Percentiles rank a stretch among this genome's conserved stretches.
Conservation (phyloP, 2,113 vertebrate genomes). For the Tachuris rubrigastra region DNA sequence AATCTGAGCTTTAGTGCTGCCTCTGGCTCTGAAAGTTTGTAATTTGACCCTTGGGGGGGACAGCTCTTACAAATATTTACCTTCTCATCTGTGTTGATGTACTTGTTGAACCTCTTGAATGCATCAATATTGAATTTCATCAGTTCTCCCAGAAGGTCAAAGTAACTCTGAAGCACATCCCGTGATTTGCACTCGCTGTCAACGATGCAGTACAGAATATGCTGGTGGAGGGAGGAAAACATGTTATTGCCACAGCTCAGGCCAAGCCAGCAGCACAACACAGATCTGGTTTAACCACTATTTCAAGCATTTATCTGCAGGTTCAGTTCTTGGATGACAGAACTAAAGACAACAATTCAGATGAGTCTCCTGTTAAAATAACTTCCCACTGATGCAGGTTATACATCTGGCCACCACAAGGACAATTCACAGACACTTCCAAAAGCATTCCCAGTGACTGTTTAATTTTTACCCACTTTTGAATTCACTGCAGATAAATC, state of each 20-base stretch:
- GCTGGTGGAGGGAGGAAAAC: constrained; percentile 67
- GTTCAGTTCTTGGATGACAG: neutral
- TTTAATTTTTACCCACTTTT: neutral
- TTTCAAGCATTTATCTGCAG: neutral
- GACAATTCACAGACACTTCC: neutral
- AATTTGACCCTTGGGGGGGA: neutral
- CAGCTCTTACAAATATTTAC: constrained; percentile 67
- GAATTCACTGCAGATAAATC: neutral
- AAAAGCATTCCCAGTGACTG: neutral
- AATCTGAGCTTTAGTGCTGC: accelerated
- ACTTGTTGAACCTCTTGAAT: constrained; percentile 98
- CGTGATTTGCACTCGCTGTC: constrained; percentile 96
- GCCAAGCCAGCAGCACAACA: neutral
- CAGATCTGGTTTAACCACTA: neutral
- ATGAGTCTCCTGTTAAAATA: neutral
- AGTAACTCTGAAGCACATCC: constrained; percentile 98
- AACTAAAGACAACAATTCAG: neutral
- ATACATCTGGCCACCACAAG: neutral
- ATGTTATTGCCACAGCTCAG: neutral
- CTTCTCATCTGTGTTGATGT: constrained; percentile 97
- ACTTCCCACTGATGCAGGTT: neutral
- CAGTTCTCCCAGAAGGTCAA: constrained; percentile 95
- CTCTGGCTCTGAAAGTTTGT: neutral
- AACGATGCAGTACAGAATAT: constrained; percentile 99
- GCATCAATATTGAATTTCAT: constrained; percentile 99